A percentile compares a stretch with the other conserved stretches of the same genome.
Conservation (phyloP, 2,888 invertebrate genomes). For the Platycheirus rosarum region DNA sequence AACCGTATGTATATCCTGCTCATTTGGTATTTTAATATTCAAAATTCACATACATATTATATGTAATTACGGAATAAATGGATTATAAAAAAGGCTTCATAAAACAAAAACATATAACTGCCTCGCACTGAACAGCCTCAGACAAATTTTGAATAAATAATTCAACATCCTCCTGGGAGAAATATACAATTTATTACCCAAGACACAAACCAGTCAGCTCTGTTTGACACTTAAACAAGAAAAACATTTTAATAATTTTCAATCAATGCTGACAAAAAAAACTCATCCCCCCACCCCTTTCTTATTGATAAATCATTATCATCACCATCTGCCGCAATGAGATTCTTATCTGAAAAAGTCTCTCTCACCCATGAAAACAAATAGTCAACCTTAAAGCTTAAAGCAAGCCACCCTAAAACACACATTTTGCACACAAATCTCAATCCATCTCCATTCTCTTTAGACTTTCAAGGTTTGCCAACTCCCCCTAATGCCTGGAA, state of each 20-base stretch:
- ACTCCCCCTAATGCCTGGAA: constrained; percentile 10
- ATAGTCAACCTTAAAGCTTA: constrained; percentile 38
- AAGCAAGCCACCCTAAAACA: background rate
- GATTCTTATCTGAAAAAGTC: background rate
- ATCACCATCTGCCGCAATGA: constrained; percentile 29
- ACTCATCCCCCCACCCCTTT: background rate
- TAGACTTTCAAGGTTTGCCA: background rate
- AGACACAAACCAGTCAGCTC: constrained; percentile 31
- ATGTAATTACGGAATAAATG: too few species aligned
- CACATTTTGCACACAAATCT: background rate
- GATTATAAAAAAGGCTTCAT: too few species aligned
- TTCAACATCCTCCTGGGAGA: constrained; percentile 9
- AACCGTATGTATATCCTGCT: too few species aligned
- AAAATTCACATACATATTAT: too few species aligned
- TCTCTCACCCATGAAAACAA: constrained; percentile 25
- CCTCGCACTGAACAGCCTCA: too few species aligned
- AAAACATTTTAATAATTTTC: constrained; percentile 63
- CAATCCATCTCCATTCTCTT: background rate
- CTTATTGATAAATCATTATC: constrained; percentile 63
- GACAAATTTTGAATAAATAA: too few species aligned
- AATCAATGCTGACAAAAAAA: constrained; percentile 39
- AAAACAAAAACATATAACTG: too few species aligned
- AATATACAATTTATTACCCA: constrained; percentile 53
- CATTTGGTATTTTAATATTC: too few species aligned
- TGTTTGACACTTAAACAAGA: constrained; percentile 37